A percentile compares a stretch with the other conserved stretches of the same genome.
Evolutionary conservation across 2,113 vertebrate genomes (phyloP).

Genomic region (Gila orcuttii): DNA sequence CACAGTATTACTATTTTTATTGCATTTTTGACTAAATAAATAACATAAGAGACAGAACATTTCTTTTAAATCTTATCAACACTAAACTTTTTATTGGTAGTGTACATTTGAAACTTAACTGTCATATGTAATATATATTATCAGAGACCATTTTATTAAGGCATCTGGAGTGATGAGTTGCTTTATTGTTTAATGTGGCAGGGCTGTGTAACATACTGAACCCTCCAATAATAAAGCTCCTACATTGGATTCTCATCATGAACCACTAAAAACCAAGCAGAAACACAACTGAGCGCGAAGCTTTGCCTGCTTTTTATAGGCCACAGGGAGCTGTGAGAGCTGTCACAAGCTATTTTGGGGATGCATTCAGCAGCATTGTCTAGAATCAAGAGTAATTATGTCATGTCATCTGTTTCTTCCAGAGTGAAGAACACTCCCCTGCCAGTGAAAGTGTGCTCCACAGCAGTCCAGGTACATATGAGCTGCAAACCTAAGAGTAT

Average conservation of each 20-base stretch:
- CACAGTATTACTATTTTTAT: no score
- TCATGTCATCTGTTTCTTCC: slow-evolving; percentile 56
- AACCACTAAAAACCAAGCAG: neutral
- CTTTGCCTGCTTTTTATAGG: neutral
- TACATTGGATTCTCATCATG: neutral
- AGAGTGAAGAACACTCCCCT: slow-evolving; percentile 76
- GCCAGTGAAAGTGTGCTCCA: slow-evolving; percentile 77
- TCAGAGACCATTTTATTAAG: neutral
- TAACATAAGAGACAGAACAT: no score
- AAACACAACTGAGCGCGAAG: neutral
- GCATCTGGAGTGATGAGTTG: neutral
- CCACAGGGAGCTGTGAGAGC: neutral
- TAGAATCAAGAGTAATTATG: slow-evolving; percentile 18
- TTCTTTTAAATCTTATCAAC: no score
- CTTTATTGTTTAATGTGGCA: neutral
- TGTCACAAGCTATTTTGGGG: slow-evolving; percentile 6
- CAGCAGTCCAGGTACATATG: slow-evolving; percentile 77
- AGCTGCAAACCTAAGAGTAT: slow-evolving; percentile 76
- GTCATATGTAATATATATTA: no score
- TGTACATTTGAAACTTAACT: no score
- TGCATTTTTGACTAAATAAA: no score
- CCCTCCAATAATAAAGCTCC: neutral
- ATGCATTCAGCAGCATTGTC: neutral
- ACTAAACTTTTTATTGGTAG: no score
- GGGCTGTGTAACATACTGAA: neutral